Base-by-base conservation (phyloP, 2,797 vertebrate genomes). In the Lates japonicus region DNA sequence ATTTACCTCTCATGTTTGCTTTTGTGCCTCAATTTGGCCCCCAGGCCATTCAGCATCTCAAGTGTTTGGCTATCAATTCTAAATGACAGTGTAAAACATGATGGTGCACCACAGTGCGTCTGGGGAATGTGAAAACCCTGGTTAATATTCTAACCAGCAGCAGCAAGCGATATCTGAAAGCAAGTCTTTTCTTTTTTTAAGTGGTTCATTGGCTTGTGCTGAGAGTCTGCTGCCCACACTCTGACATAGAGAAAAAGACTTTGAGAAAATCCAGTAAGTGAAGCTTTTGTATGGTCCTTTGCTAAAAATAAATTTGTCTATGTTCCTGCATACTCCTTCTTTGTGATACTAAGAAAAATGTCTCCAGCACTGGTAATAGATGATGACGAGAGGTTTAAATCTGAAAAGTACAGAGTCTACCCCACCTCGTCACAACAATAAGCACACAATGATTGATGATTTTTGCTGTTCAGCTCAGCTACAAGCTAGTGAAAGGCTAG, bases 1-100 rank as follows among this genome's bases (percentile, higher is more conserved):
- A 64, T 89, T 90, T 89, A 76, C 69, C 79, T 86, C 76, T 84
- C 62, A 68, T 55, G 70, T 57, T 84, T 90, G 83, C 82, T 76
- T 83, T 85, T 81, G 86, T 81, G 84, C 85, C 78, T 86, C 81
- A 82, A 88, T 92, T 88, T 79, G 72, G 75, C 78, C 78, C 31
- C 51, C 0, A 41, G 82, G 76, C 70, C 76, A 73, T 74, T 81
- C 52, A 75, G 70, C 80, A 84, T 89, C 80, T 82, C 80, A 87
- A 66, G 59, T 62, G 35, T 72, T 72, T 81, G 67, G 76, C 75
- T 85, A 35, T 9, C 62, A n/a, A 65, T 88, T 70, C 65, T n/a
- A 59, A 78, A 65, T 79, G 78, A 58, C 48, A 25, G 80, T 71
- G 69, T 55, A 61, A 71, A 81, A 63, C 74, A 70, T 64, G 33